These are phyloP conservation scores for Bradysia coprophila DNA, from an alignment of 1,140 invertebrate genomes.

Conservation along the genomic window DNA sequence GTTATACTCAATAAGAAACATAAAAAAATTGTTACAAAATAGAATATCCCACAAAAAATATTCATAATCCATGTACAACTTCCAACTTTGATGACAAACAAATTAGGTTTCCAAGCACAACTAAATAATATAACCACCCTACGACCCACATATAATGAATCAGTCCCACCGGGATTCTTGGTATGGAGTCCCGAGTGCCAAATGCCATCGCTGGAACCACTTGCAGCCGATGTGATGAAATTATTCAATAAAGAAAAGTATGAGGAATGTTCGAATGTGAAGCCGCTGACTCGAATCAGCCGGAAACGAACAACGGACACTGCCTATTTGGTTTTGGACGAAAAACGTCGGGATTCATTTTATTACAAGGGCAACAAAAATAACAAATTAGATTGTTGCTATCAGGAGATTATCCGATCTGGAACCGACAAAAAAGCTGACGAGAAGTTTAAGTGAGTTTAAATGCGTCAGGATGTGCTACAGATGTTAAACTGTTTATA, in stretches of 20 bases:
- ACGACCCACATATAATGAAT: not conserved
- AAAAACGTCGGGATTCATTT: constrained; percentile 13
- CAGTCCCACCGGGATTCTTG: constrained; percentile 29
- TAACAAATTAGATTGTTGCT: constrained; percentile 28
- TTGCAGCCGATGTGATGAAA: constrained; percentile 39
- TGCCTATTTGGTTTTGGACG: constrained; percentile 16
- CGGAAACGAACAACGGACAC: constrained; percentile 11
- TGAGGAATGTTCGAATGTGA: constrained; percentile 29
- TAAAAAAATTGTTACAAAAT: not conserved
- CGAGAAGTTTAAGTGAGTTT: constrained; percentile 27
- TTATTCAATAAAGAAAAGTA: constrained; percentile 22
- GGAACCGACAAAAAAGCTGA: constrained; percentile 15
- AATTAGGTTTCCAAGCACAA: not conserved
- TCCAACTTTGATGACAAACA: not conserved
- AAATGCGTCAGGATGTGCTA: too few relatives aligned
- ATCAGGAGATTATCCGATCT: constrained; percentile 26
- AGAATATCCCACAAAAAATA: not conserved
- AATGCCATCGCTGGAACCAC: constrained; percentile 46
- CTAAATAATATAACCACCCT: not conserved
- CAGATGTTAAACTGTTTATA: too few relatives aligned
- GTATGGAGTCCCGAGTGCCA: constrained; percentile 47
- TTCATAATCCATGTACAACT: not conserved
- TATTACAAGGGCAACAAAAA: constrained; percentile 12
- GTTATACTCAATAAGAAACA: not conserved
- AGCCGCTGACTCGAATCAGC: constrained; percentile 26